Evolutionary conservation across 1,140 invertebrate species (phyloP), one percentile per base, ranked within the genome.

Genomic region (Megathymus violae): DNA sequence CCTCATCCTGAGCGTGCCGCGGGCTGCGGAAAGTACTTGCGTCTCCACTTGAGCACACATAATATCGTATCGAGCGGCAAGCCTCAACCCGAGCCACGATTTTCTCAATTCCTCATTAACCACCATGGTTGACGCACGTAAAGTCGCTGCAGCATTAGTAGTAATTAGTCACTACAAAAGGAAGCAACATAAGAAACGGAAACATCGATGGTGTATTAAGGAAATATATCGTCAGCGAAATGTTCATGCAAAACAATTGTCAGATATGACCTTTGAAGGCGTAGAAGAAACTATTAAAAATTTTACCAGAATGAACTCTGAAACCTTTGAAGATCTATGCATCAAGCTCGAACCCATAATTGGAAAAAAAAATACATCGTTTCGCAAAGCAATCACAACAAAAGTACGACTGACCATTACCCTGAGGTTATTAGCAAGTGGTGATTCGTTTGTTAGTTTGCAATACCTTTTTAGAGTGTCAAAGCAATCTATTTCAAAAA

Each of bases 191-290:
- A 16, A 54, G 50, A 54, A 54, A 54, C 50, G 34, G 40, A 58
- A 58, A 43, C 40, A 58, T 58, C 52, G 52, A 14, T 58, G n/a
- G n/a, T 58, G 52, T 36, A 58, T 44, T 58, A 58, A 58, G 52
- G 52, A 58, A 58, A 44, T 44, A 44, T 58, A 31, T 58, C 52
- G 52, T 25, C 22, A 58, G 19, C 52, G 52, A 27, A 58, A 25
- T 44, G 22, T 25, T 25, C n/a, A n/a, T n/a, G n/a, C n/a, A n/a
- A n/a, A n/a, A n/a, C 19, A 48, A 48, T 48, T 48, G 46, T 48
- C 16, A 48, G 46, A 48, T 48, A 48, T 48, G 46, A 48, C 46
- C 46, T 48, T 48, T 48, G 46, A 48, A 48, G 46, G 46, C 46
- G 19, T 48, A 22, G 5, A 48, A 48, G 46, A 48, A 22, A 48